A percentile compares a stretch with the other conserved stretches of the same genome.
Conservation (phyloP, 2,113 vertebrate species). For the Phalacrocorax brasilianus region DNA sequence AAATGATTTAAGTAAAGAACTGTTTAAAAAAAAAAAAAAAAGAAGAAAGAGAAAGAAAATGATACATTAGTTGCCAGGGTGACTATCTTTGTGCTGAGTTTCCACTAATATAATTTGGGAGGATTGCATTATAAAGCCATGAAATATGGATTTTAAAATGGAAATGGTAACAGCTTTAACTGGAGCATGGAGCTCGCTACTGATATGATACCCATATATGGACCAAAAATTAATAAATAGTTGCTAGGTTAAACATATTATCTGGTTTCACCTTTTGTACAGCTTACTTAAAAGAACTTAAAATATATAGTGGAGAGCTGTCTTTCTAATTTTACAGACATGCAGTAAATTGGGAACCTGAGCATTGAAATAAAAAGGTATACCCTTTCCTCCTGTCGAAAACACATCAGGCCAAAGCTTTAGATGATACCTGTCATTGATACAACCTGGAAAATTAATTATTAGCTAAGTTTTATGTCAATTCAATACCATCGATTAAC, state of each 20-base stretch:
- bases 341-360: neutral
- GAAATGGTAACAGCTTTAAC: neutral
- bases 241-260: neutral
- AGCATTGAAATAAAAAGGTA: neutral
- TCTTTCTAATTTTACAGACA: neutral
- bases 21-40: too few relatives aligned
- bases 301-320: neutral
- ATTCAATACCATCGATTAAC: neutral
- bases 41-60: neutral
- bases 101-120: neutral
- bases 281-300: neutral
- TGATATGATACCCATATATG: neutral
- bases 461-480: neutral
- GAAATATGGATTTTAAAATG: neutral
- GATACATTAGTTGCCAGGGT: neutral
- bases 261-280: neutral
- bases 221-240: neutral
- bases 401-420: neutral
- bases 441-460: neutral
- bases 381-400: neutral
- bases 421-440: neutral
- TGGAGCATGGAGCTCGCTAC: neutral
- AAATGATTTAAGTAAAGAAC: neutral
- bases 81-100: neutral
- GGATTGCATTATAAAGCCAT: neutral